Evolutionary conservation across 2,888 invertebrate species (phyloP), one percentile per base, ranked within the genome.

Genomic region (Plagiodera versicolora): DNA sequence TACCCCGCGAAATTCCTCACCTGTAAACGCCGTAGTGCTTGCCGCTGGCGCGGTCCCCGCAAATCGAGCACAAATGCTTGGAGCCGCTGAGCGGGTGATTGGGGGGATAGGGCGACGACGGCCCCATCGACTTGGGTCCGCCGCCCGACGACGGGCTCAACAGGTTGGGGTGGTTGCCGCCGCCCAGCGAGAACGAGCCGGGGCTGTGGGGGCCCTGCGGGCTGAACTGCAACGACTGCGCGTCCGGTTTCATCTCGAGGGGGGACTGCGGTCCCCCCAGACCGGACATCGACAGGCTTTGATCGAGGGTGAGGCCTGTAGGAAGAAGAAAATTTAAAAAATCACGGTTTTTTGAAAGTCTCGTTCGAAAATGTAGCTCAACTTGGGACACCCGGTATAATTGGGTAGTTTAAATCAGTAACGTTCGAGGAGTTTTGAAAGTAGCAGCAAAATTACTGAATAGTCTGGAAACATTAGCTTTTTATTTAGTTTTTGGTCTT

Each of bases 11-110:
- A n/a, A 6, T 9, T 11, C 17, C 65, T 62, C 79, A 94, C 94
- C 94, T 97, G 84, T 97, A 98, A 11, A 98, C 98, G 53, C 98
- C 98, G 78, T 98, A 98, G 80, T 98, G 98, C 81, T 98, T 98
- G 58, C 98, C 98, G 75, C 96, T 96, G 14, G 98, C 98, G 64
- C 96, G 86, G 81, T 98, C 98, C 0, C 97, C 98, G 81, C 98
- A 98, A 75, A 98, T 98, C 63, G 95, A 95, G 80, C 98, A 98
- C 64, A 98, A 86, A 82, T 98, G 97, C 80, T 98, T 98, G 60
- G 95, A 94, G 51, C 93, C 94, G 76, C 94, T 93, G 48, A 96
- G 83, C 10, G 95, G 95, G 82, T 96, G 95, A 81, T 95, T 95
- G 16, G 95, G 95, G 53, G 95, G 95, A 82, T 94, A 95, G 10